Evolutionary conservation across 1,140 invertebrate species (phyloP), one percentile per base, ranked within the genome.

Genomic region (Lethrus apterus): DNA sequence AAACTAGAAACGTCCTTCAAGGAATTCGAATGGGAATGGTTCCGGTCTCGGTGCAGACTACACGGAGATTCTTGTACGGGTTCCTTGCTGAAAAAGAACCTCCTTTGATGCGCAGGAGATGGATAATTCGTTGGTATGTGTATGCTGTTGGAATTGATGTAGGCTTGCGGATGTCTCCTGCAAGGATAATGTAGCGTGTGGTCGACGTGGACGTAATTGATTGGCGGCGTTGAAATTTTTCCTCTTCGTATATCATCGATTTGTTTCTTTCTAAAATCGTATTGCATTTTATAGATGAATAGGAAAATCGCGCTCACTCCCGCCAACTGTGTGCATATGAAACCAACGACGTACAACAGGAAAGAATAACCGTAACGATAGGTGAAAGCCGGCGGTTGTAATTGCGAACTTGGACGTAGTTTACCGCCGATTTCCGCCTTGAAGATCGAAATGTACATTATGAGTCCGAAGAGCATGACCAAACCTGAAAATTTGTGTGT

Each of bases 381-480:
- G 21, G 80, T 84, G 70, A 93, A 89, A 11, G 83, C 70, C 1
- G 89, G 83, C 9, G 81, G 79, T 64, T 88, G 80, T 31, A 86
- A 75, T 34, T 77, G 70, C 1, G 87, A 89, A 55, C 81, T 77
- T 13, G 88, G 81, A 43, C 86, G 74, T 20, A 93, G 67, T 67
- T 93, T 93, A 46, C 81, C 81, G 2, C 86, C 87, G 10, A 93
- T 79, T 76, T 93, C 89, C 0, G 88, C 80, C 69, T 93, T 93
- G 59, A 93, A 86, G 40, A 90, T 81, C 8, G 89, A 90, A 71
- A 93, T 90, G 76, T 92, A 93, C 74, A 92, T 87, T 51, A 93
- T 86, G 60, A 92, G 78, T 14, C 87, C 89, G 43, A 87, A 83
- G 42, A 93, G 75, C 83, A 92, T 89, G 41, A 90, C 72, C 24